phyloP scores from a whole-genome alignment of 2,797 vertebrate species.

The Cirrhinus molitorella region DNA sequence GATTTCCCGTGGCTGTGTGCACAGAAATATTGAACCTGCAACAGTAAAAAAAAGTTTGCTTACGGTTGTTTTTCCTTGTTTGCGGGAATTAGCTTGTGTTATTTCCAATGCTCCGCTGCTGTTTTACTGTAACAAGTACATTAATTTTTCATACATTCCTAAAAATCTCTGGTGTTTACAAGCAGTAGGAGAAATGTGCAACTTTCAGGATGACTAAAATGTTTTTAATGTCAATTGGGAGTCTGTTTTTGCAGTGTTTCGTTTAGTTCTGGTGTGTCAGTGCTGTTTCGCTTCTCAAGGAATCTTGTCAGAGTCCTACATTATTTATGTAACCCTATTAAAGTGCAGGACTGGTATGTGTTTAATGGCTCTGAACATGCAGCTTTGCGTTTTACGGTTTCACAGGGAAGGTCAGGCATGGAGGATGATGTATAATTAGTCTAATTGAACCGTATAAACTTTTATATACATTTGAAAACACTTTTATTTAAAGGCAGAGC shows the following conservation, averaged over 20 bases:
- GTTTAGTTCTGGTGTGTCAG: background rate
- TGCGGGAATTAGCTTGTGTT: background rate
- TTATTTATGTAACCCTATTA: slow-evolving; percentile 14
- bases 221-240: background rate
- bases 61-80: background rate
- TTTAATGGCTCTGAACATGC: slow-evolving; percentile 19
- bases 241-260: background rate
- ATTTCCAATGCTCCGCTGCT: background rate
- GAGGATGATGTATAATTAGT: background rate
- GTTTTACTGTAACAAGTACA: background rate
- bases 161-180: background rate
- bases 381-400: background rate
- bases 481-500: background rate
- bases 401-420: background rate
- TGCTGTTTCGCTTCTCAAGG: background rate
- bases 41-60: background rate
- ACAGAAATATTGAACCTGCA: background rate
- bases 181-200: too few relatives aligned
- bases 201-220: background rate
- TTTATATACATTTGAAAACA: background rate
- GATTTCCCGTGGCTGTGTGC: background rate
- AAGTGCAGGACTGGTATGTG: slow-evolving; percentile 14
- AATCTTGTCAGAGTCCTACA: background rate
- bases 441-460: background rate
- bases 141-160: background rate